A percentile compares a stretch with the other conserved stretches of the same genome.
phyloP scores from a whole-genome alignment of 2,888 invertebrate genomes.

The Mesorhabditis spiculigera region DNA sequence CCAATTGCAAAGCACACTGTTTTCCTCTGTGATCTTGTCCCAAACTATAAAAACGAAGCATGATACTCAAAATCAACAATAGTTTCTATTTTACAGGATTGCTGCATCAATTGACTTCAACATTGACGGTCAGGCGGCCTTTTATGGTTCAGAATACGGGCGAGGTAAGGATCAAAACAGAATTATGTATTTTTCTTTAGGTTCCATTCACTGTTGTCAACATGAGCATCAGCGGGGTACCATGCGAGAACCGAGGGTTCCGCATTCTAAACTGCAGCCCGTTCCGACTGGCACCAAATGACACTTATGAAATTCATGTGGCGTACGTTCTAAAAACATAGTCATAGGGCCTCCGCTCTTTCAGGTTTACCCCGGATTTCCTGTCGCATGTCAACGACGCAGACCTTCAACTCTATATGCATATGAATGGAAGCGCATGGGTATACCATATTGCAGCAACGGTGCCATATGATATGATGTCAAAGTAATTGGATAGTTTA shows the following conservation, averaged over 20 bases:
- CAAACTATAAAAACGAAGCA: neutral
- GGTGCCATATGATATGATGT: slow-evolving; percentile 61
- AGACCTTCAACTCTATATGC: slow-evolving; percentile 60
- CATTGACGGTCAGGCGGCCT: slow-evolving; percentile 74
- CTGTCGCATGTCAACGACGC: slow-evolving; percentile 73
- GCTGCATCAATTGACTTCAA: slow-evolving; percentile 64
- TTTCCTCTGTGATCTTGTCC: too few relatives aligned
- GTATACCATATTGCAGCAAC: slow-evolving; percentile 72
- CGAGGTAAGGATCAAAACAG: slow-evolving; percentile 62
- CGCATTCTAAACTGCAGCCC: slow-evolving; percentile 73
- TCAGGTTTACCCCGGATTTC: slow-evolving; percentile 79
- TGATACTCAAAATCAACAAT: neutral
- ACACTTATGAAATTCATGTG: slow-evolving; percentile 75
- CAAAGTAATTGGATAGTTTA: slow-evolving; percentile 14
- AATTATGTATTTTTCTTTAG: slow-evolving; percentile 70
- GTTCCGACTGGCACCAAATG: slow-evolving; percentile 73
- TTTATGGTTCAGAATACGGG: slow-evolving; percentile 87
- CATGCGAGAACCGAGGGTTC: slow-evolving; percentile 67
- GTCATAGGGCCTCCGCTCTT: neutral
- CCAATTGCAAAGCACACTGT: neutral
- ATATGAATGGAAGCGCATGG: slow-evolving; percentile 57
- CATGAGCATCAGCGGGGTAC: slow-evolving; percentile 64
- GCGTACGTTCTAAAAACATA: slow-evolving; percentile 63
- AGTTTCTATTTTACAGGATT: slow-evolving; percentile 32
- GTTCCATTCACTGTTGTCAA: slow-evolving; percentile 69